phyloP scores from a whole-genome alignment of 2,797 vertebrate genomes.

The Lagorchestes hirsutus region DNA sequence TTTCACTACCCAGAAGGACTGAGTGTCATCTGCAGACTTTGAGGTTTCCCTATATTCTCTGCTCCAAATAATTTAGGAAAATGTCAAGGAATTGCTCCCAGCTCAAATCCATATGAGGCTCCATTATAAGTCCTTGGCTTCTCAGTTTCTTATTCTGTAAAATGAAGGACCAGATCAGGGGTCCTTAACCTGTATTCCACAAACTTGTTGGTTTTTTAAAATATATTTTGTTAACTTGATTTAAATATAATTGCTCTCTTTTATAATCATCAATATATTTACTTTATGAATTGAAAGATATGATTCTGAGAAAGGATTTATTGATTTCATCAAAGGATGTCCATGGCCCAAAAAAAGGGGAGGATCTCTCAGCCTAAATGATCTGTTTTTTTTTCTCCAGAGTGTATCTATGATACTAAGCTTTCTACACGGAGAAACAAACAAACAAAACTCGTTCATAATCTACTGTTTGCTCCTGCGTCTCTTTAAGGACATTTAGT shows the following conservation, averaged over 20 bases:
- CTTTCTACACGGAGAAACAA: not conserved
- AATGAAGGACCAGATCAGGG: not conserved
- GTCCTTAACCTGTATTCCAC: not conserved
- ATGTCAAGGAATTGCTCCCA: not conserved
- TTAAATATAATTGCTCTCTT: not conserved
- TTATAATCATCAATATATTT: not conserved
- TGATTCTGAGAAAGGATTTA: not conserved
- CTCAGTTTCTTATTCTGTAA: not conserved
- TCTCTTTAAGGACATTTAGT: not conserved
- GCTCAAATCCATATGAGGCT: constrained; percentile 11
- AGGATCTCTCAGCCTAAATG: not conserved
- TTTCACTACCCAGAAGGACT: constrained; percentile 26
- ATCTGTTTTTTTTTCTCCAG: not conserved
- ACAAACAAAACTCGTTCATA: not conserved
- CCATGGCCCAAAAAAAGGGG: not conserved
- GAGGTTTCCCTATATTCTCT: constrained; percentile 37
- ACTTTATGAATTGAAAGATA: not conserved
- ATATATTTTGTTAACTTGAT: not conserved
- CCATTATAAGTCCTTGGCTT: not conserved
- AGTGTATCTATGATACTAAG: not conserved
- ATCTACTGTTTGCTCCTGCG: not conserved
- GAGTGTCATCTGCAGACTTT: constrained; percentile 2
- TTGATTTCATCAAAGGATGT: not conserved
- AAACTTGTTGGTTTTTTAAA: not conserved
- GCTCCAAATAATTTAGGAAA: constrained; percentile 45